Percentiles rank a stretch among this genome's conserved stretches.
Conservation (phyloP, 2,113 vertebrate genomes). For the Neotoma lepida region DNA sequence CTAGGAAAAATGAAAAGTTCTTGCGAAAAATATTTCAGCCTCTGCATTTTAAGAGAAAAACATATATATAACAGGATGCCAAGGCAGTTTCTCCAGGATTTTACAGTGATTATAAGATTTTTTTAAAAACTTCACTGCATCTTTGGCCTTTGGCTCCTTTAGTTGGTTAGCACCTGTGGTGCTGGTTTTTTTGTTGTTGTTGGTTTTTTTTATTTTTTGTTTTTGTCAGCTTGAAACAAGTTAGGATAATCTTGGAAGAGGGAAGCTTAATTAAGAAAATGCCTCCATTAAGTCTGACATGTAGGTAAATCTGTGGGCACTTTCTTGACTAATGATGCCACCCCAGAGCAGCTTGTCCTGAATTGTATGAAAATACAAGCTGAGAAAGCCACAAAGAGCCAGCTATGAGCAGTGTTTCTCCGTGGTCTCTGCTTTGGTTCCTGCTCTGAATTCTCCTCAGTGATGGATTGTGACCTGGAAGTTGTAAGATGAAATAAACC, state of each 20-base stretch:
- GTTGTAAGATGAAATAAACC: background rate
- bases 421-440: background rate
- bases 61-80: background rate
- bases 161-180: background rate
- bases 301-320: background rate
- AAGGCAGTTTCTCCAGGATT: background rate
- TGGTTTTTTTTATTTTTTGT: background rate
- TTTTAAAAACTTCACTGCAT: background rate
- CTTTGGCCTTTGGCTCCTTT: background rate
- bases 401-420: background rate
- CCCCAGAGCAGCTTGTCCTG: background rate
- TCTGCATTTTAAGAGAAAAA: background rate
- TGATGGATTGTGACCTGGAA: background rate
- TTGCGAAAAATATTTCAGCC: background rate
- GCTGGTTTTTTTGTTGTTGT: background rate
- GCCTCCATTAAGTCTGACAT: background rate
- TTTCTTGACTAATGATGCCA: background rate
- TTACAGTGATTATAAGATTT: background rate
- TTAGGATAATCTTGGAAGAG: background rate
- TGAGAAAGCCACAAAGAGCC: background rate
- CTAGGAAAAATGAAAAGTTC: background rate
- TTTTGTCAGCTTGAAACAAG: background rate
- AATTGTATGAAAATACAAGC: background rate
- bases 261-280: background rate
- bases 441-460: background rate